phyloP scores from a whole-genome alignment of 2,113 vertebrate genomes.

The Micromys minutus region DNA sequence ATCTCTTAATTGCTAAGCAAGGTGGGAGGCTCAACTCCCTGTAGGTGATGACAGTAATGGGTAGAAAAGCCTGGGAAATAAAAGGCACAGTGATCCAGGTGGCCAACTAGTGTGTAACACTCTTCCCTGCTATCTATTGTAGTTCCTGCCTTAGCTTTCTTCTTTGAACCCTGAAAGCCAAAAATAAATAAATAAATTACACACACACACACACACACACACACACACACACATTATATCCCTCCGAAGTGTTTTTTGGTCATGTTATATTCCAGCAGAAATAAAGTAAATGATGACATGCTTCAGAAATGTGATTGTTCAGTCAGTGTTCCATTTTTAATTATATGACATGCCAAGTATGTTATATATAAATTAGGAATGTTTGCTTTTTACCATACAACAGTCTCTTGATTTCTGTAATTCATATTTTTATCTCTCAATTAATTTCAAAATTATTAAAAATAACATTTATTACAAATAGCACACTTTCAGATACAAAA shows the following conservation, averaged over 20 bases:
- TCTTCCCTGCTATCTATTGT: neutral
- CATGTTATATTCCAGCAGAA: neutral
- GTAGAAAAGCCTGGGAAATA: neutral
- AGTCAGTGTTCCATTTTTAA: too few species aligned
- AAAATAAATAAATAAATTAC: neutral
- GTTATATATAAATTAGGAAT: neutral
- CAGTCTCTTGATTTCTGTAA: neutral
- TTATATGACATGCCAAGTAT: rapidly evolving
- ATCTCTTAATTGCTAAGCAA: neutral
- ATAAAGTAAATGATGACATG: neutral
- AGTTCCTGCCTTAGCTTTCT: neutral
- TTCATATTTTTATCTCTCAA: neutral
- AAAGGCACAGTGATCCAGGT: neutral
- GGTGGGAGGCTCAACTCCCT: rapidly evolving
- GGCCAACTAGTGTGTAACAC: neutral
- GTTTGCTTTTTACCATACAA: neutral
- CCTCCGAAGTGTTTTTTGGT: neutral
- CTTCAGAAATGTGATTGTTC: neutral
- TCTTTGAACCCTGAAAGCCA: neutral
- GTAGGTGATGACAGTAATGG: neutral
- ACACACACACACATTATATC: neutral
- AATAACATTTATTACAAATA: neutral
- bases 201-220: neutral
- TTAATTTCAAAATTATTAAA: neutral
- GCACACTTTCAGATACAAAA: neutral